These are phyloP conservation scores for Pseudorasbora parva DNA, from an alignment of 2,113 vertebrate genomes.

Conservation along the genomic window DNA sequence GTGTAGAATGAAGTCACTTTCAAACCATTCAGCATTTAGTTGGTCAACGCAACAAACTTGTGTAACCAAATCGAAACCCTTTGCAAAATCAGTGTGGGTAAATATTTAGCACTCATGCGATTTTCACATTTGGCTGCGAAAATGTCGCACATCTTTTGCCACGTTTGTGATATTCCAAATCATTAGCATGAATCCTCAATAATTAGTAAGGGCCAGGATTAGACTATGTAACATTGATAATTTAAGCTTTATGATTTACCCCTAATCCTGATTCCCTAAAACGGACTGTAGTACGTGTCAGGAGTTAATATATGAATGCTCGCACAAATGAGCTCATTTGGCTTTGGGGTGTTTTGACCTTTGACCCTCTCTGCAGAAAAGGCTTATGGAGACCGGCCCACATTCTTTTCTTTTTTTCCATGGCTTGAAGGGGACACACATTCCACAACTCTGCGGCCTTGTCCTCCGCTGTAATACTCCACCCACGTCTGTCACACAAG, in stretches of 20 bases:
- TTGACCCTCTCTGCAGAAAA: slow-evolving; percentile 61
- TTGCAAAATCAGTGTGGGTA: too few relatives aligned
- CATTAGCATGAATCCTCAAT: not conserved
- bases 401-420: slow-evolving; percentile 63
- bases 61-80: too few relatives aligned
- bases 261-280: too few relatives aligned
- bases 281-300: not conserved
- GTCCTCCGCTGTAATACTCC: slow-evolving; percentile 3
- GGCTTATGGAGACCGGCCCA: slow-evolving; percentile 57
- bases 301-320: not conserved
- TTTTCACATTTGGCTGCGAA: too few relatives aligned
- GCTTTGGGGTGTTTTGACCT: slow-evolving; percentile 50
- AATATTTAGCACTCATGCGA: too few relatives aligned
- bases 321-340: slow-evolving; percentile 10
- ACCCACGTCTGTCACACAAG: slow-evolving; percentile 57
- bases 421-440: slow-evolving; percentile 51
- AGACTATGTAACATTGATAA: not conserved
- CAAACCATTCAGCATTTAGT: too few relatives aligned
- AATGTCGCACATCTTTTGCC: too few relatives aligned
- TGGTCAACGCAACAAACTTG: too few relatives aligned
- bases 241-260: not conserved
- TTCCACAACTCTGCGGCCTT: slow-evolving; percentile 53
- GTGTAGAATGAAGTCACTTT: too few relatives aligned
- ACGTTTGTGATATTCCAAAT: not conserved
- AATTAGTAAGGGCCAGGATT: not conserved